A percentile compares a stretch with the other conserved stretches of the same genome.
phyloP scores from a whole-genome alignment of 2,113 vertebrate species.

The Etheostoma cragini region DNA sequence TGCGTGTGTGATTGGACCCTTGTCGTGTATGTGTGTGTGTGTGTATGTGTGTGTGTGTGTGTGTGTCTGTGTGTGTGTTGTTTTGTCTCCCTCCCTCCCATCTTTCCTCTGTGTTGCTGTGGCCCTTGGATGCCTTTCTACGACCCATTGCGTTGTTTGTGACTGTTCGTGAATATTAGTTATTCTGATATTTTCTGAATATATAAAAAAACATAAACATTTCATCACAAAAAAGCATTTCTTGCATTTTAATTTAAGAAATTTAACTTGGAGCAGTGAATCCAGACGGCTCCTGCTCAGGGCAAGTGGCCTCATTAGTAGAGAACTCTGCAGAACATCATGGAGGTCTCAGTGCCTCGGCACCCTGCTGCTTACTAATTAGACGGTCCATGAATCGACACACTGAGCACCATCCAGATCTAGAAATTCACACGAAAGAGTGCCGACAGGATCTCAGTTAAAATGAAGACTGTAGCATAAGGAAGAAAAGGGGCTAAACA shows the following conservation, averaged over 20 bases:
- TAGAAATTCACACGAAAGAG: background rate
- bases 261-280: background rate
- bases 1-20: no score
- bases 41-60: no score
- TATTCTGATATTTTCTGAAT: no score
- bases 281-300: background rate
- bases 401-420: background rate
- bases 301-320: slow-evolving; percentile 4
- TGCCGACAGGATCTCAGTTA: background rate
- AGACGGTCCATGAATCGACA: background rate
- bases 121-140: no score
- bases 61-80: no score
- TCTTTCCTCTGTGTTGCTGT: no score
- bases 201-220: no score
- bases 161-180: no score
- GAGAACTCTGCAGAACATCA: background rate
- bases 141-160: no score
- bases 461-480: background rate
- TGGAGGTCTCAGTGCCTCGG: background rate
- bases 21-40: no score
- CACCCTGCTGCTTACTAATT: background rate
- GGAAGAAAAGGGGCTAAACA: background rate
- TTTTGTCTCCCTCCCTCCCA: no score
- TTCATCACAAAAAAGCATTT: background rate
- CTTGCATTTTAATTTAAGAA: background rate